Base-by-base conservation (phyloP, 2,113 vertebrate species). In the Merops nubicus region DNA sequence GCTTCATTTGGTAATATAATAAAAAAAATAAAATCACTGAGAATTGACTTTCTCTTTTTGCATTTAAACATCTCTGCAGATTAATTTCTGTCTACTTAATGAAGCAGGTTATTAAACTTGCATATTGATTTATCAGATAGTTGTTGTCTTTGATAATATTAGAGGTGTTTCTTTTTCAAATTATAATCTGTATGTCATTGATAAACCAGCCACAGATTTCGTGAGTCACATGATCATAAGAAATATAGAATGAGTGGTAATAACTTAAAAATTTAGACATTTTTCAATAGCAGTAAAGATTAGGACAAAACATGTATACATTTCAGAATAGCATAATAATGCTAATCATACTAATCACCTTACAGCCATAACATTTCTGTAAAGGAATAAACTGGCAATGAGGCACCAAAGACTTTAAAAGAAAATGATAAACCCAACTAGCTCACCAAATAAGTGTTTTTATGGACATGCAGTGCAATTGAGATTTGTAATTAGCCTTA, bases 101-200 rank as follows among this genome's bases (percentile, higher is more conserved):
- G 97, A 98, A 96, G 96, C 95, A 98, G 89, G 92, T 98, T 98
- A 97, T 97, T 96, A 97, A 97, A 97, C 72, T 96, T 88, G 88
- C 91, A 97, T 97, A 97, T 97, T 95, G 97, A 95, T 98, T 98
- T 98, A 98, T 98, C 98, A 98, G 98, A 96, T 92, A 96, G 90
- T 97, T 97, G 85, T 91, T 97, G 96, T 97, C 73, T 95, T 73
- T 77, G 74, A 91, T 97, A 96, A 98, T 94, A 92, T 89, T 90
- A 95, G 97, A 98, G 98, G 97, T 98, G 95, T 98, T 97, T 97
- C 95, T 97, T 96, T 98, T 90, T 97, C 63, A 60, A 97, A 82
- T 96, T 97, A 96, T 96, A 97, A 97, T 97, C 95, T 96, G 77
- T 95, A 97, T 89, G 87, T 93, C 91, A 97, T 82, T 95, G 96